Percentiles rank a stretch among this genome's conserved stretches.
phyloP scores from a whole-genome alignment of 2,888 invertebrate genomes.

The Stenodera caucasica region DNA sequence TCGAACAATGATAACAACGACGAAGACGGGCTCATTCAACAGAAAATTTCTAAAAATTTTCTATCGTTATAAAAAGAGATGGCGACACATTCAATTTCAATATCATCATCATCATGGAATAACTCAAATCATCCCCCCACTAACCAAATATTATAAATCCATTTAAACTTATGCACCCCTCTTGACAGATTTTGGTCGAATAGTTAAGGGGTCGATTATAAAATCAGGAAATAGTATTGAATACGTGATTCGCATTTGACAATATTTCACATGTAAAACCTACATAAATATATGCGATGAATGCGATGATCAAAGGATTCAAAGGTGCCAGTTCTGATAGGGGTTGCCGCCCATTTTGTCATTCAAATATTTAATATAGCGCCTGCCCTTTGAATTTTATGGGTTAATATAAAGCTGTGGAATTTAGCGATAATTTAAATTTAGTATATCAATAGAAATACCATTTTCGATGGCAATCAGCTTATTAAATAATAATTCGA shows the following conservation, averaged over 20 bases:
- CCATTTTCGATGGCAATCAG: too few species aligned
- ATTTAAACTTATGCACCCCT: background rate
- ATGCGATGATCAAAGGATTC: too few species aligned
- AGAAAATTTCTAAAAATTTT: background rate
- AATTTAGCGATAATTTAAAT: too few species aligned
- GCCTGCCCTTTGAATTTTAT: background rate
- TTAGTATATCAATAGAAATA: too few species aligned
- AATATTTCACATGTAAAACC: background rate
- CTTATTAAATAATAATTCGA: too few species aligned
- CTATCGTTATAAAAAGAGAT: background rate
- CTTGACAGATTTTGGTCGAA: background rate
- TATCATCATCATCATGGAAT: background rate
- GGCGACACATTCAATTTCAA: background rate
- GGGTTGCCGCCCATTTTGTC: too few species aligned
- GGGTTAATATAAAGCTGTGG: too few species aligned
- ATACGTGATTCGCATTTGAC: background rate
- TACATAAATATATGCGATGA: background rate
- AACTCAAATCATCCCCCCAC: background rate
- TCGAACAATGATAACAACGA: background rate
- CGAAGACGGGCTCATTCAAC: background rate
- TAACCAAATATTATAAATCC: background rate
- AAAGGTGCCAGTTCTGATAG: too few species aligned
- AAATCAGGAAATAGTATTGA: background rate
- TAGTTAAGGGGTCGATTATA: background rate
- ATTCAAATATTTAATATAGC: too few species aligned